Percentiles rank a stretch among this genome's conserved stretches.
These are phyloP conservation scores for Puma concolor DNA, from an alignment of 2,113 vertebrate species.

Conservation along the genomic window DNA sequence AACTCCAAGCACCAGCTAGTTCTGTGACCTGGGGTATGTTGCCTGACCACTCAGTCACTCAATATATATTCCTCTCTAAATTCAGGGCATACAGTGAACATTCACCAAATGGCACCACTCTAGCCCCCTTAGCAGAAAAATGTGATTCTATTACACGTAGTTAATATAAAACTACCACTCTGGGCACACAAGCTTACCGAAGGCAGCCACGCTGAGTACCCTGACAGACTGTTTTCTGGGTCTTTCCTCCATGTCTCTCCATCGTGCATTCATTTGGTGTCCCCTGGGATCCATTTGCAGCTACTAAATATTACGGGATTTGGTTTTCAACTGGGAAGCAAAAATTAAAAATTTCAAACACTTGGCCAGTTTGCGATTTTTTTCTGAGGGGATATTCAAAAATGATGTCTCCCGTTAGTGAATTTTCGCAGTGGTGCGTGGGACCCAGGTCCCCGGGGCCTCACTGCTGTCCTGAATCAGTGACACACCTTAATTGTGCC, in stretches of 20 bases:
- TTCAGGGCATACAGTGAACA: no score
- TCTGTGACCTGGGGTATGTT: neutral
- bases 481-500: accelerated
- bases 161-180: neutral
- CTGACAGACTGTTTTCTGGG: neutral
- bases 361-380: neutral
- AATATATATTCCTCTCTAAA: neutral
- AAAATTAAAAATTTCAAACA: neutral
- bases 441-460: neutral
- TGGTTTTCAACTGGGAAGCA: neutral
- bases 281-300: neutral
- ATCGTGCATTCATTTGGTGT: neutral
- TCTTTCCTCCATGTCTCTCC: neutral
- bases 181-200: neutral
- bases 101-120: no score
- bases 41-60: neutral
- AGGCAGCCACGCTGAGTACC: accelerated
- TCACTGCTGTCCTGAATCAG: accelerated
- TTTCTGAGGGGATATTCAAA: neutral
- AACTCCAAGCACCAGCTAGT: no score
- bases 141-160: neutral
- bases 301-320: neutral
- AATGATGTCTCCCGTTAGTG: neutral
- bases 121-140: neutral
- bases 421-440: neutral